These are phyloP conservation scores for Danaus chrysippus DNA, from an alignment of 2,888 invertebrate species.

Conservation along the genomic window DNA sequence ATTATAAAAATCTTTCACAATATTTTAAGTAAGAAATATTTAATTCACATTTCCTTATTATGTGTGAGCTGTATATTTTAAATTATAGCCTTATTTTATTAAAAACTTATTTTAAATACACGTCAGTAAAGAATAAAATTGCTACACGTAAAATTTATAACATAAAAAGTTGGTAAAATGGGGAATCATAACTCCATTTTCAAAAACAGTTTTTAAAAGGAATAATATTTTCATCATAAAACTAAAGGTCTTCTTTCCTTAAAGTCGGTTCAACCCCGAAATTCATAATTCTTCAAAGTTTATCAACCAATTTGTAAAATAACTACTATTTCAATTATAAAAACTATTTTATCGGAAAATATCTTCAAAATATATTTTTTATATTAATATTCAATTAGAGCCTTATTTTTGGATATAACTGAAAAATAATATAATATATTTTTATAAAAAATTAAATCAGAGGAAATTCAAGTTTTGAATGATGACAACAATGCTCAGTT, in stretches of 20 bases:
- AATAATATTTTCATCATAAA: too few relatives aligned
- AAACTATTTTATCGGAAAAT: background rate
- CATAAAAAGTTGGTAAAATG: background rate
- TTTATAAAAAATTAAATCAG: background rate
- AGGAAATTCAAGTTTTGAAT: background rate
- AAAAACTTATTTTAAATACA: constrained; percentile 1
- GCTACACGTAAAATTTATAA: constrained; percentile 6
- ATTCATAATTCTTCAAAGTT: too few relatives aligned
- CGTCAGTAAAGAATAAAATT: constrained; percentile 15
- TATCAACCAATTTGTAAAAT: too few relatives aligned
- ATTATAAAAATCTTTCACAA: too few relatives aligned
- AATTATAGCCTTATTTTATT: background rate
- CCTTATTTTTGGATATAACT: background rate
- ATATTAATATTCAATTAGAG: constrained; percentile 1
- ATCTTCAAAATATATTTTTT: background rate
- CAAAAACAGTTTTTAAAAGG: too few relatives aligned
- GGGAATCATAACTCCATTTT: too few relatives aligned
- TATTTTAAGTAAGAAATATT: too few relatives aligned
- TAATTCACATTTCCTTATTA: background rate
- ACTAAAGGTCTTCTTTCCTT: too few relatives aligned
- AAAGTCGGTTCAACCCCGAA: too few relatives aligned
- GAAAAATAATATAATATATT: constrained; percentile 14
- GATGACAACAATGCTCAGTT: constrained; percentile 22
- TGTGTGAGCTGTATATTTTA: background rate
- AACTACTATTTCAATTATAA: background rate